These are phyloP conservation scores for Gallinago jamesoni DNA, from an alignment of 2,113 vertebrate genomes.

Conservation along the genomic window DNA sequence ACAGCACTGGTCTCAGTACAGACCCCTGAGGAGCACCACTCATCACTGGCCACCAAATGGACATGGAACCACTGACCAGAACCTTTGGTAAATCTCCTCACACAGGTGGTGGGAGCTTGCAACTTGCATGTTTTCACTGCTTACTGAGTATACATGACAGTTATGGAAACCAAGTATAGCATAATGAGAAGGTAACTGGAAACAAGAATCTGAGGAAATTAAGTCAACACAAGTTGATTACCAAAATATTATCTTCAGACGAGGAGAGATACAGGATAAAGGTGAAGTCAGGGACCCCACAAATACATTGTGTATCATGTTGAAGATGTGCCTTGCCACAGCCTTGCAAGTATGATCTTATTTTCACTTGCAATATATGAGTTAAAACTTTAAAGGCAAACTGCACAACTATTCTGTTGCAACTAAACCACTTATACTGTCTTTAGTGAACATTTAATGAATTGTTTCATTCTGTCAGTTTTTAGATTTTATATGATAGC, in stretches of 20 bases:
- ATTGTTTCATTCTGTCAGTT: background rate
- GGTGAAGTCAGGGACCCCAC: accelerated
- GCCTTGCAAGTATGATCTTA: background rate
- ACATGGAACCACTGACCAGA: too few species aligned
- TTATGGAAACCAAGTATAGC: background rate
- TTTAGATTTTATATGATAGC: background rate
- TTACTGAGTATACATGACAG: background rate
- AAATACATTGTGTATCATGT: background rate
- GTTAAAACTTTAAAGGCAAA: background rate
- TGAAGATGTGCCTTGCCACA: background rate
- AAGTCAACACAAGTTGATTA: background rate
- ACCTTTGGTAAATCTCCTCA: background rate
- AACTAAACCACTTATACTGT: background rate
- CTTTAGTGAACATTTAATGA: background rate
- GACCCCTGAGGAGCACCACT: too few species aligned
- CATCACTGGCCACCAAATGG: too few species aligned
- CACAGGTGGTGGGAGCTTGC: background rate
- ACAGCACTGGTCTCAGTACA: too few species aligned
- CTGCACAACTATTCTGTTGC: background rate
- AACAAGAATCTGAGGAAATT: background rate
- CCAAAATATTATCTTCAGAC: background rate
- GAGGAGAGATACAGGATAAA: background rate
- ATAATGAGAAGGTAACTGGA: background rate
- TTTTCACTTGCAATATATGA: background rate
- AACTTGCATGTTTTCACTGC: background rate